Evolutionary conservation across 2,888 invertebrate species (phyloP).

Genomic region (Pterostichus madidus): DNA sequence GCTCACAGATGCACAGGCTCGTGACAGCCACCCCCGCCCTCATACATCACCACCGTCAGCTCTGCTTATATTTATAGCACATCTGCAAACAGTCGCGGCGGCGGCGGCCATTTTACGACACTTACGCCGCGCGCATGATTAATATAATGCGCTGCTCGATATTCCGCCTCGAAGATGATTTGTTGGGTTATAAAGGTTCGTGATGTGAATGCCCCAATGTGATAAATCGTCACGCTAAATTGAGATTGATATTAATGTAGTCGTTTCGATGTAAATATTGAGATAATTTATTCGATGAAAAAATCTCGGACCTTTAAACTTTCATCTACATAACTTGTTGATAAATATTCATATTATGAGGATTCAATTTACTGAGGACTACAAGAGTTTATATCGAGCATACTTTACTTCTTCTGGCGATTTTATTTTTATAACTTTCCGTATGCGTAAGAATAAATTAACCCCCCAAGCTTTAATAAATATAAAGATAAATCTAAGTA

Average conservation of each 20-base stretch:
- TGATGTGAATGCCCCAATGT: slow-evolving; percentile 53
- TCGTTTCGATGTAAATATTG: slow-evolving; percentile 62
- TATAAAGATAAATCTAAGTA: too few relatives aligned
- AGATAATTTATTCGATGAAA: slow-evolving; percentile 58
- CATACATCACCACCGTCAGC: not conserved
- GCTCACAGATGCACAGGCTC: slow-evolving; percentile 28
- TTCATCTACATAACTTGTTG: slow-evolving; percentile 59
- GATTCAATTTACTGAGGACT: slow-evolving; percentile 48
- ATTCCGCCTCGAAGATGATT: slow-evolving; percentile 40
- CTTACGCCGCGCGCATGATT: slow-evolving; percentile 46
- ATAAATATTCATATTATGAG: slow-evolving; percentile 64
- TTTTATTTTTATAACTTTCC: not conserved
- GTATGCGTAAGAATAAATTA: too few relatives aligned
- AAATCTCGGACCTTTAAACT: slow-evolving; percentile 32
- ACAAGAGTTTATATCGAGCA: not conserved
- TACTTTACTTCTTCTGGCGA: not conserved
- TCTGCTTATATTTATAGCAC: not conserved
- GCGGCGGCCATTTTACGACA: slow-evolving; percentile 20
- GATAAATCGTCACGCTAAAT: slow-evolving; percentile 62
- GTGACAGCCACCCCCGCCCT: slow-evolving; percentile 9
- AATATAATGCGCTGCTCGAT: slow-evolving; percentile 19
- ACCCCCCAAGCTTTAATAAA: too few relatives aligned
- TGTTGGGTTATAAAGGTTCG: slow-evolving; percentile 52
- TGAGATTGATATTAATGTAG: slow-evolving; percentile 65
- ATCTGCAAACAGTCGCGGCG: slow-evolving; percentile 16